These are phyloP conservation scores for Psammodynastes pulverulentus DNA, from an alignment of 2,113 vertebrate species.

Conservation along the genomic window DNA sequence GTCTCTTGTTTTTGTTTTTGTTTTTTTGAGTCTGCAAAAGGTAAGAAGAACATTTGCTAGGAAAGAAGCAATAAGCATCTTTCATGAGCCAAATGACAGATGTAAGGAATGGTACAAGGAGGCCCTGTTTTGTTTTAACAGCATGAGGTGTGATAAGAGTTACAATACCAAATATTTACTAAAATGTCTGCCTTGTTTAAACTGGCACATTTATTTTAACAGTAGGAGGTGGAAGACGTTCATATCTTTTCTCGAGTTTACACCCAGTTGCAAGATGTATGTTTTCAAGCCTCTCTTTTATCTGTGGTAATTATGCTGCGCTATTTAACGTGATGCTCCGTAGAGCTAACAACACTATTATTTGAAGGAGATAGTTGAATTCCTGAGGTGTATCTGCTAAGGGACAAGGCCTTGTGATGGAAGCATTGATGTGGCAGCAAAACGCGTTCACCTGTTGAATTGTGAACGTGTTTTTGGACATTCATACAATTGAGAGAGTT, in stretches of 20 bases:
- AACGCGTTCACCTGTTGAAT: neutral
- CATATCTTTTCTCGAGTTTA: neutral
- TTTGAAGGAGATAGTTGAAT: neutral
- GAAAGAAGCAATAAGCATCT: neutral
- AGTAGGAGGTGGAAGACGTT: neutral
- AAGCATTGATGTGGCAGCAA: neutral
- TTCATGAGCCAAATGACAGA: neutral
- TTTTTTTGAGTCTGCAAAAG: neutral
- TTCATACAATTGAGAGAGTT: no score
- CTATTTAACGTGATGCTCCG: neutral
- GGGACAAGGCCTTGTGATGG: no score
- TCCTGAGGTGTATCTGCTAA: neutral
- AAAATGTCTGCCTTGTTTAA: neutral
- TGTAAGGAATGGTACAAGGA: neutral
- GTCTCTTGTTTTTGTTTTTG: accelerated
- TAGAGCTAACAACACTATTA: neutral
- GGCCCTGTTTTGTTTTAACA: neutral
- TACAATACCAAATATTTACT: slow-evolving; percentile 5
- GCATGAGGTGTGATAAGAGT: neutral
- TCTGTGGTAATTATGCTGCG: neutral
- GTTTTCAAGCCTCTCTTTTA: neutral
- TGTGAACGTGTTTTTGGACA: no score
- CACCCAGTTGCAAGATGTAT: neutral
- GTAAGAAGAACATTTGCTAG: neutral
- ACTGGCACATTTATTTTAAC: neutral